Evolutionary conservation across 2,113 vertebrate genomes (phyloP), one percentile per base, ranked within the genome.

Genomic region (Psephotus haematonotus): DNA sequence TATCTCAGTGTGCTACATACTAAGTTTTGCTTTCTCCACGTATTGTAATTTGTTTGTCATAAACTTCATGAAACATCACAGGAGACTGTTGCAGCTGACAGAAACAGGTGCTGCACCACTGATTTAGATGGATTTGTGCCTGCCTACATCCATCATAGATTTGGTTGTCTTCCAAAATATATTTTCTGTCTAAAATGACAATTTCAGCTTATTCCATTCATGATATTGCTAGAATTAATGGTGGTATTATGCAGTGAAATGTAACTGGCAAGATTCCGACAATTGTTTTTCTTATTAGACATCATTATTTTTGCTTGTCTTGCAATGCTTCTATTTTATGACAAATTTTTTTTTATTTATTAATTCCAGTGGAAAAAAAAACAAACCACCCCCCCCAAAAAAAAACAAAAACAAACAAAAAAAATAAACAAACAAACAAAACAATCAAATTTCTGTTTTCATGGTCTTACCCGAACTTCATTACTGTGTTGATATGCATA

Each of bases 41-140:
- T 94, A 74, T 68, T 77, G 59, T 75, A 88, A 93, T 97, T 93
- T 95, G 52, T 92, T 97, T 96, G 84, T 95, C 83, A 91, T 85
- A 91, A 86, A 94, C 49, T 93, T 71, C 83, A 77, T 65, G 60
- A 96, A 94, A 92, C 52, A 87, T 74, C 72, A 72, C 52, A 69
- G 62, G 79, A 94, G 57, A 74, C 46, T 80, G 41, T 85, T 84
- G 85, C 28, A 75, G 80, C 74, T 93, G 91, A 95, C 81, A 90
- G 88, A 88, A 89, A 67, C 1, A 12, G 79, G 52, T 95, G 79
- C 81, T 69, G 81, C 91, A 79, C 43, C 37, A 71, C 67, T 90
- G 91, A 93, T 91, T 93, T 79, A 78, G 92, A 65, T 81, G 85
- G 91, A 90, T 96, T 95, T 92, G n/a, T 88, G 94, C 76, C 47